A percentile compares a stretch with the other conserved stretches of the same genome.
phyloP scores from a whole-genome alignment of 1,140 invertebrate species.

The Homarus americanus region DNA sequence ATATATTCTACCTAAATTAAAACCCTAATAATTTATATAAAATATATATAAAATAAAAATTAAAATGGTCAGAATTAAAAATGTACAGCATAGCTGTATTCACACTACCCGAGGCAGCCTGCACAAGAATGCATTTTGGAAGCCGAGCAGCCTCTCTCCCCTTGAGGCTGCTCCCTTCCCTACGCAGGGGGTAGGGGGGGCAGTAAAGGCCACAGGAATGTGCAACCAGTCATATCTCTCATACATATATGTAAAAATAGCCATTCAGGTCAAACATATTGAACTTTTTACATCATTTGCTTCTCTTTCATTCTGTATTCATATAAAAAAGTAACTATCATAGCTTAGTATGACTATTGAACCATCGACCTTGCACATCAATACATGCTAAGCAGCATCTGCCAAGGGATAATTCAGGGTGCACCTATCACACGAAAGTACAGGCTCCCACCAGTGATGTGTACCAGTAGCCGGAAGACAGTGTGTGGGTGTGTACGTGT shows the following conservation, averaged over 20 bases:
- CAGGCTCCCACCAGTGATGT: constrained; percentile 63
- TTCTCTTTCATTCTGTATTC: constrained; percentile 47
- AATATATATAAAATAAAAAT: constrained; percentile 39
- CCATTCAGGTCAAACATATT: constrained; percentile 55
- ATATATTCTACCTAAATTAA: constrained; percentile 46
- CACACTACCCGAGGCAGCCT: constrained; percentile 50
- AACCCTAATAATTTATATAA: constrained; percentile 59
- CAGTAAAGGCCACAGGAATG: constrained; percentile 71
- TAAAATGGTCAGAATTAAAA: constrained; percentile 23
- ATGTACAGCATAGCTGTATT: constrained; percentile 25
- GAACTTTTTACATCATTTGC: constrained; percentile 32
- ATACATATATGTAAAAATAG: constrained; percentile 68
- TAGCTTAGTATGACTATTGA: constrained; percentile 65
- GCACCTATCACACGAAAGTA: constrained; percentile 67
- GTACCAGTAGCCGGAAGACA: constrained; percentile 69
- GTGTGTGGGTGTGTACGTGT: constrained; percentile 47
- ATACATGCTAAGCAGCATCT: constrained; percentile 62
- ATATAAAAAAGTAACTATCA: constrained; percentile 61
- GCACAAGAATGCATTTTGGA: constrained; percentile 57
- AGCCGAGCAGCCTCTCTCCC: constrained; percentile 69
- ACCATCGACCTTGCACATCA: constrained; percentile 57
- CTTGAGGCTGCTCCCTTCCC: constrained; percentile 70
- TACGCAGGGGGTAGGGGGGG: constrained; percentile 47
- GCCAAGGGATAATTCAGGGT: constrained; percentile 53
- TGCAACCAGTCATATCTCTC: constrained; percentile 49